Conservation (phyloP, 2,888 invertebrate species). For the Drosophila testacea region DNA sequence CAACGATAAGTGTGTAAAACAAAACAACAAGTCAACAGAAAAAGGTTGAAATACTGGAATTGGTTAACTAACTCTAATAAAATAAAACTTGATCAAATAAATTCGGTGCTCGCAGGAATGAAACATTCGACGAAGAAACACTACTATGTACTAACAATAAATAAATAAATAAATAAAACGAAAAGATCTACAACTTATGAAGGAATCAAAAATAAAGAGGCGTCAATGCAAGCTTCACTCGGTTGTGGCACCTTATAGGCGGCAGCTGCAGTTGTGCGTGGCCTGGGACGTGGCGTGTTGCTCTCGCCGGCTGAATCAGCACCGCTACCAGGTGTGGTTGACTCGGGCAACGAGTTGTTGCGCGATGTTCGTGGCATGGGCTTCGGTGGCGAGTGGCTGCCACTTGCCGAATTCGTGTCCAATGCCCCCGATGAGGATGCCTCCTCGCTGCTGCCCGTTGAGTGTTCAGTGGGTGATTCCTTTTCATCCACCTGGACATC, state of each 20-base stretch:
- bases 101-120: background rate
- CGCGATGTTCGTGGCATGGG: slow-evolving; percentile 92
- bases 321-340: slow-evolving; percentile 52
- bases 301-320: slow-evolving; percentile 83
- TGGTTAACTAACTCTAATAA: background rate
- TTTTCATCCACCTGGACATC: slow-evolving; percentile 80
- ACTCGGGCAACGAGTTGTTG: slow-evolving; percentile 90
- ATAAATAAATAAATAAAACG: background rate
- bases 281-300: slow-evolving; percentile 86
- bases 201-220: slow-evolving; percentile 2
- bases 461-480: slow-evolving; percentile 83
- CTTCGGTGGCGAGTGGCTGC: slow-evolving; percentile 88
- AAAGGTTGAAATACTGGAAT: background rate
- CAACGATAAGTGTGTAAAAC: background rate
- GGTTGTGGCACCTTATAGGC: slow-evolving; percentile 90
- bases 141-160: background rate
- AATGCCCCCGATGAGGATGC: slow-evolving; percentile 72
- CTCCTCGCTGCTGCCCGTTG: slow-evolving; percentile 83
- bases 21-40: background rate
- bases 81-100: background rate
- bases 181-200: slow-evolving; percentile 1
- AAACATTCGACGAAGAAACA: background rate
- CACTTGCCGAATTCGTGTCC: slow-evolving; percentile 68
- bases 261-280: slow-evolving; percentile 89
- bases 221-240: slow-evolving; percentile 6